These are phyloP conservation scores for Odontamblyopus rebecca DNA, from an alignment of 2,797 vertebrate species.

Conservation along the genomic window DNA sequence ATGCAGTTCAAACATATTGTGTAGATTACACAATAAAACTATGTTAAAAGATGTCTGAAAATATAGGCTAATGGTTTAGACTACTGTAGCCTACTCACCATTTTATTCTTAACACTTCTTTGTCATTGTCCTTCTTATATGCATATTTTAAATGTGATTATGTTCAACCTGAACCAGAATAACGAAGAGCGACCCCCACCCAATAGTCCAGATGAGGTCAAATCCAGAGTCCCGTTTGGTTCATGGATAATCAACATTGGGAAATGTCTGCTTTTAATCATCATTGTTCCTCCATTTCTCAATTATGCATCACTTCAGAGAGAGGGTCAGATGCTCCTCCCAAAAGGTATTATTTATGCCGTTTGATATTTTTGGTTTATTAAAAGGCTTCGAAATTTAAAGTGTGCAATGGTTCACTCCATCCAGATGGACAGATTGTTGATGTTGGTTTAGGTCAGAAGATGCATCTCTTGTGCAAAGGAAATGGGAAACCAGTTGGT, in stretches of 20 bases:
- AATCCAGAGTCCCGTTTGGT: slow-evolving; percentile 47
- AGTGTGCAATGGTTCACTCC: background rate
- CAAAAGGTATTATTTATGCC: slow-evolving; percentile 65
- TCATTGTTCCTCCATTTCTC: slow-evolving; percentile 81
- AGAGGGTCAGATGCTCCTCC: slow-evolving; percentile 76
- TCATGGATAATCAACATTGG: slow-evolving; percentile 66
- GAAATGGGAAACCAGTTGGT: slow-evolving; percentile 80
- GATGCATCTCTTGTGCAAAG: slow-evolving; percentile 81
- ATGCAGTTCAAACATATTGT: background rate
- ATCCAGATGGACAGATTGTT: slow-evolving; percentile 72
- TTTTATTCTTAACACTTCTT: background rate
- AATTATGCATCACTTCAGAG: slow-evolving; percentile 85
- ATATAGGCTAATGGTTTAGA: background rate
- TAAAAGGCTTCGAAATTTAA: background rate
- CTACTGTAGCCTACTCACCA: too few relatives aligned
- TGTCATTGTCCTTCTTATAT: background rate
- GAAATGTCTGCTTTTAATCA: slow-evolving; percentile 75
- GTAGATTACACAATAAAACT: too few relatives aligned
- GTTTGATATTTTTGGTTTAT: background rate
- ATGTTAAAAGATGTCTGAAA: too few relatives aligned
- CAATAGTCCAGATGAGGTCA: slow-evolving; percentile 19
- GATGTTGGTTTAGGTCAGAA: slow-evolving; percentile 82
- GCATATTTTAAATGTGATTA: background rate
- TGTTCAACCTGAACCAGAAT: slow-evolving; percentile 16
- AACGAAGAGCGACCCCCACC: slow-evolving; percentile 14